Conservation (phyloP, 1,140 invertebrate genomes). For the Listronotus oregonensis region DNA sequence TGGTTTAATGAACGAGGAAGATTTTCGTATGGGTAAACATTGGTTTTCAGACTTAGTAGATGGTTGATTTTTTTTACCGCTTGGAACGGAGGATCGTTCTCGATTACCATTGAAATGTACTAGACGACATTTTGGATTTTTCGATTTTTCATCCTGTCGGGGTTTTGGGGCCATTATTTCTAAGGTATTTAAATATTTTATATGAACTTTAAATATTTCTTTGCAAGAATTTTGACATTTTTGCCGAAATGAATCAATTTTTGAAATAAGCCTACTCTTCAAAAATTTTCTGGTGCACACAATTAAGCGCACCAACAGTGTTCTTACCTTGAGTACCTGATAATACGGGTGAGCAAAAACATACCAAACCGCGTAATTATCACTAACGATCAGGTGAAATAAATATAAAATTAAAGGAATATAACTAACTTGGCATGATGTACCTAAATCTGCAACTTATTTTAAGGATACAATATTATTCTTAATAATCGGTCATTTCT, state of each 20-base stretch:
- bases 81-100: not conserved
- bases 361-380: no score
- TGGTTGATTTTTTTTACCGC: not conserved
- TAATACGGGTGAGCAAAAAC: no score
- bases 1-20: not conserved
- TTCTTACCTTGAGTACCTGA: no score
- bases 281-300: not conserved
- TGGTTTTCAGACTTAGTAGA: no score
- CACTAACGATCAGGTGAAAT: no score
- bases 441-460: no score
- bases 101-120: conserved; percentile 3
- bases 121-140: not conserved
- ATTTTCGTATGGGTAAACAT: no score
- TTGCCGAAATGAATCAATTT: conserved; percentile 1
- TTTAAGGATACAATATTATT: no score
- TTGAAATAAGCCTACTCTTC: conserved; percentile 2
- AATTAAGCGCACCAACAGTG: no score
- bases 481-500: no score
- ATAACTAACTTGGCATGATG: no score
- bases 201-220: not conserved
- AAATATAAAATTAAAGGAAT: no score
- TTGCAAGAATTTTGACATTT: conserved; percentile 10
- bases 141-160: not conserved
- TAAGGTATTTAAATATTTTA: not conserved
- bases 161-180: conserved; percentile 1